These are phyloP conservation scores for Micrasema longulum DNA, from an alignment of 1,140 invertebrate species.

Conservation along the genomic window DNA sequence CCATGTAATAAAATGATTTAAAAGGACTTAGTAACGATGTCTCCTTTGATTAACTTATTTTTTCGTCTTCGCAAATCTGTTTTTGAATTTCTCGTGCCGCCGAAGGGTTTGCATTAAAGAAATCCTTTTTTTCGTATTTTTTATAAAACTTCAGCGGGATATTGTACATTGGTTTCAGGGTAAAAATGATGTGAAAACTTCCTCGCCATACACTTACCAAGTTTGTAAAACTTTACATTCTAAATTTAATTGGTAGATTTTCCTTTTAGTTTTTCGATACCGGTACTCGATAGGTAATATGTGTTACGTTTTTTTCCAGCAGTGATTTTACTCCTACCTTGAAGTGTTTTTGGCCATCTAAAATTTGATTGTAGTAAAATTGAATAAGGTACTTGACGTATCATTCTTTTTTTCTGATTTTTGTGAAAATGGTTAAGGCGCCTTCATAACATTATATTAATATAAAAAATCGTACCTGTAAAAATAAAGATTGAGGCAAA, in stretches of 20 bases:
- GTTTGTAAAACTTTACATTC: conserved; percentile 7
- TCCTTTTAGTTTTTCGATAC: conserved; percentile 1
- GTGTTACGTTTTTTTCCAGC: neutral
- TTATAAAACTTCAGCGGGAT: neutral
- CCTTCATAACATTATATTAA: conserved; percentile 1
- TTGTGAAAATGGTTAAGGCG: neutral
- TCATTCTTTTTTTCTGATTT: neutral
- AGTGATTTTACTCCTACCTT: too few species aligned
- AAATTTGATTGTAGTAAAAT: neutral
- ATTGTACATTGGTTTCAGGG: neutral
- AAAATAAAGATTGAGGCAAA: too few species aligned
- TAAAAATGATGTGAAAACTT: conserved; percentile 25
- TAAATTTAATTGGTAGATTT: conserved; percentile 1
- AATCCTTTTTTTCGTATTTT: conserved; percentile 1
- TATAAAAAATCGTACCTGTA: neutral
- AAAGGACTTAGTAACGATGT: neutral
- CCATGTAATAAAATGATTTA: too few species aligned
- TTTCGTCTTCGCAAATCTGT: neutral
- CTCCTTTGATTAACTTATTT: neutral
- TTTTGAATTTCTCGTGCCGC: neutral
- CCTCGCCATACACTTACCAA: neutral
- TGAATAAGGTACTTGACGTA: neutral
- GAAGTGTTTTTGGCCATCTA: too few species aligned
- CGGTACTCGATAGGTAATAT: too few species aligned
- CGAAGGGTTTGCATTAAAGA: neutral